Conservation (phyloP, 37 sponge, comb jelly and placozoan species). For the Bolinopsis microptera region DNA sequence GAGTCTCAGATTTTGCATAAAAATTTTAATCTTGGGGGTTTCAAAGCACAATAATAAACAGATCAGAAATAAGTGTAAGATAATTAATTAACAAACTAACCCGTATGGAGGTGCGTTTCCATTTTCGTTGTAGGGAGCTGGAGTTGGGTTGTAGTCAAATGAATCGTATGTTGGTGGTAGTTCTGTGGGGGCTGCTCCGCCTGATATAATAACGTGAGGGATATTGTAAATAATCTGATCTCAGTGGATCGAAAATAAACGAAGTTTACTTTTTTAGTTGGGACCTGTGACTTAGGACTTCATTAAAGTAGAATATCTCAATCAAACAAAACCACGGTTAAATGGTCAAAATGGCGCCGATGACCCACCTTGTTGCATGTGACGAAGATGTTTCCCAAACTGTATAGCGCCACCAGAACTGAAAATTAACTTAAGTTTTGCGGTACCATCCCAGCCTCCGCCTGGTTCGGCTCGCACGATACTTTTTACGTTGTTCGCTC, state of each 20-base stretch:
- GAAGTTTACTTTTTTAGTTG: no score
- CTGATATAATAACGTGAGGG: no score
- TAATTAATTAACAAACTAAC: no score
- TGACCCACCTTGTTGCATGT: conserved; percentile 18
- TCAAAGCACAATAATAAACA: no score
- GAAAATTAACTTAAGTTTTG: conserved; percentile 19
- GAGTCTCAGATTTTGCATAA: no score
- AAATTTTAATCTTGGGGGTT: no score
- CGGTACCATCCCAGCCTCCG: conserved; percentile 52
- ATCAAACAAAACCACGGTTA: neutral
- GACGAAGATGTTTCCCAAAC: conserved; percentile 63
- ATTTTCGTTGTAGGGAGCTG: neutral
- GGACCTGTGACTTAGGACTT: no score
- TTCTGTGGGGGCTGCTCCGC: conserved; percentile 10
- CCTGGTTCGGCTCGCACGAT: conserved; percentile 59
- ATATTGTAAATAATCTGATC: no score
- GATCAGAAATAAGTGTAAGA: no score
- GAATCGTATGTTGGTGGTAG: conserved; percentile 55
- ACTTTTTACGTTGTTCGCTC: conserved; percentile 28
- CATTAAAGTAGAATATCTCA: neutral
- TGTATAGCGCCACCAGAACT: conserved; percentile 59
- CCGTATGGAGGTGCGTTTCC: neutral
- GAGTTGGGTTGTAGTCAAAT: conserved; percentile 55
- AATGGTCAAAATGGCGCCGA: neutral
- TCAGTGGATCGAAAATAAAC: no score